Evolutionary conservation across 2,797 vertebrate genomes (phyloP), one percentile per base, ranked within the genome.

Genomic region (Columba guinea): DNA sequence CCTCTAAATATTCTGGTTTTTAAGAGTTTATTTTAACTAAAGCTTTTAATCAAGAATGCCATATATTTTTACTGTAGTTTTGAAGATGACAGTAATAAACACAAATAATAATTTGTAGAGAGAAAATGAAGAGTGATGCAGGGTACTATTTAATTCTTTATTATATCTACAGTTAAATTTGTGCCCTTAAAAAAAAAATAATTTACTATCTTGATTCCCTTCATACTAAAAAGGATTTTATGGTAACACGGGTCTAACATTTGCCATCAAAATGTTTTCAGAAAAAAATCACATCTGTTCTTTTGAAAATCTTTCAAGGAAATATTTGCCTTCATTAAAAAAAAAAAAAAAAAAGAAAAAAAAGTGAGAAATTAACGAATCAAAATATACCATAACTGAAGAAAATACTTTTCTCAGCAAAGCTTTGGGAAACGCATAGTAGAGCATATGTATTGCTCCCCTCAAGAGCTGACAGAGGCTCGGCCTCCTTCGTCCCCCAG

Each of bases 161-260:
- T 81, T 95, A 94, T 39, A 78, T 84, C 94, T 95, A 92, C 82
- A 85, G 77, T 95, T 93, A 96, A 94, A 97, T 96, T 83, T 46
- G 27, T 62, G 49, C 22, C 76, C 41, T 55, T 67, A 76, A 55
- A 89, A 70, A 56, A 92, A 89, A 37, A 51, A 20, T 60, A 64
- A 75, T 24, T 74, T 84, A 75, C 78, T 76, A 59, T 44, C 65
- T 27, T n/a, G 7, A 79, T 67, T 81, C 71, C 63, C 73, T 95
- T 93, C 27, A 5, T 48, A 85, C 87, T 94, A 89, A 89, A 63
- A 95, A 91, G 71, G 11, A 35, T 73, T 82, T 95, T 83, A 39
- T 24, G 16, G 26, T 59, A 69, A n/a, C 22, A 67, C 0, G 14
- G 58, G 19, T 83, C 68, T 77, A 91, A 78, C 0, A 4, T 68